Evolutionary conservation across 2,797 vertebrate genomes (phyloP), one percentile per base, ranked within the genome.

Genomic region (Toxotes lorentzi): DNA sequence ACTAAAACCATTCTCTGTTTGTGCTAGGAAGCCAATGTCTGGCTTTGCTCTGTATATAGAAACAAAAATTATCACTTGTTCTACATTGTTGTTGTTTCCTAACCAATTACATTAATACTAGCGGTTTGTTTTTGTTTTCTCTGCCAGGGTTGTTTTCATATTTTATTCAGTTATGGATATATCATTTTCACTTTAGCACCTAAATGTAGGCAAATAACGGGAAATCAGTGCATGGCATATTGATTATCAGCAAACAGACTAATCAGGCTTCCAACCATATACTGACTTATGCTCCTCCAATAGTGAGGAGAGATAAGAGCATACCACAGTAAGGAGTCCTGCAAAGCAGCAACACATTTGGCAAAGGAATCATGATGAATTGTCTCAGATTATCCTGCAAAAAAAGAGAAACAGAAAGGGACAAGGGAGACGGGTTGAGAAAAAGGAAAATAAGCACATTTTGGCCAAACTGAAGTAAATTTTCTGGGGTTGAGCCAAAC

Each of bases 261-360:
- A 11, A 79, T 47, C 51, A 54, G 23, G 43, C 11, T 61, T 81
- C 60, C 40, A 66, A 58, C 24, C 12, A 54, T 14, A 48, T 3
- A 63, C 11, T 57, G 70, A 81, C 38, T 56, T 59, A 24, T 30
- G 47, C 50, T 72, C 56, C 23, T 66, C 17, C 41, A 40, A n/a
- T 24, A 43, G 47, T 74, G 41, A 66, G n/a, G 35, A 58, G 21
- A 73, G 43, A 70, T 32, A 48, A 72, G 62, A 71, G 12, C 89
- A 83, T 96, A 99, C 97, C 97, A 92, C 96, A 96, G 91, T 96
- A 96, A 13, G 97, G 97, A 86, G 95, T 96, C 95, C 95, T 97
- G 85, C 96, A 95, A 91, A 99, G 96, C 91, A 96, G 94, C 90
- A 96, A 87, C 86, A 98, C 95, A 76, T 98, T 97, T 91, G 97